A percentile compares a stretch with the other conserved stretches of the same genome.
Evolutionary conservation across 2,113 vertebrate genomes (phyloP).

Genomic region (Chamaea fasciata): DNA sequence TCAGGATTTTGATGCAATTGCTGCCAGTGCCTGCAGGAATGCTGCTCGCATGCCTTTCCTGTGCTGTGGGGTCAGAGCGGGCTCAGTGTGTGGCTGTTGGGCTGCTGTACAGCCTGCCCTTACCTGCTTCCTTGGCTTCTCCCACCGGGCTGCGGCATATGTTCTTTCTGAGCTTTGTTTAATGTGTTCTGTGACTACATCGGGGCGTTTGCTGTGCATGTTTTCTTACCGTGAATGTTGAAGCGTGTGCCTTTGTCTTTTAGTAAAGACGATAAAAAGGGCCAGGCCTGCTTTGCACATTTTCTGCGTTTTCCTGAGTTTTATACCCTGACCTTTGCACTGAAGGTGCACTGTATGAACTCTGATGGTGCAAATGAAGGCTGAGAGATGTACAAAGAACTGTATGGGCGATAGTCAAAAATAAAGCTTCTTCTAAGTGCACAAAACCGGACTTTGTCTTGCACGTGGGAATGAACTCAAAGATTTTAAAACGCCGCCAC

Average conservation of each 20-base stretch:
- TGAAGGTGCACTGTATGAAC: not conserved
- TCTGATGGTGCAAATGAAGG: too few species aligned
- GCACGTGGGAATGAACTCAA: not conserved
- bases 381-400: not conserved
- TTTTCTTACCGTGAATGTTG: not conserved
- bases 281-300: not conserved
- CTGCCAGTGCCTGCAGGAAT: rapidly evolving
- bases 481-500: not conserved
- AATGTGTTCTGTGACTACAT: rapidly evolving
- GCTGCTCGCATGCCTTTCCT: rapidly evolving
- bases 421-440: not conserved
- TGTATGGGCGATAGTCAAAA: rapidly evolving
- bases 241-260: not conserved
- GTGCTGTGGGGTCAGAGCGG: not conserved
- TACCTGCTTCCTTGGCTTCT: not conserved
- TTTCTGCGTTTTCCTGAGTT: not conserved
- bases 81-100: rapidly evolving
- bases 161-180: not conserved
- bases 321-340: not conserved
- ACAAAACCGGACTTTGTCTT: not conserved
- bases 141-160: rapidly evolving
- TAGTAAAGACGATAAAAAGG: rapidly evolving
- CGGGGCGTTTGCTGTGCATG: not conserved
- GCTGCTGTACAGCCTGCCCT: rapidly evolving
- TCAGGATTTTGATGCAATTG: rapidly evolving